phyloP scores from a whole-genome alignment of 1,140 invertebrate genomes.

The Apis mellifera region DNA sequence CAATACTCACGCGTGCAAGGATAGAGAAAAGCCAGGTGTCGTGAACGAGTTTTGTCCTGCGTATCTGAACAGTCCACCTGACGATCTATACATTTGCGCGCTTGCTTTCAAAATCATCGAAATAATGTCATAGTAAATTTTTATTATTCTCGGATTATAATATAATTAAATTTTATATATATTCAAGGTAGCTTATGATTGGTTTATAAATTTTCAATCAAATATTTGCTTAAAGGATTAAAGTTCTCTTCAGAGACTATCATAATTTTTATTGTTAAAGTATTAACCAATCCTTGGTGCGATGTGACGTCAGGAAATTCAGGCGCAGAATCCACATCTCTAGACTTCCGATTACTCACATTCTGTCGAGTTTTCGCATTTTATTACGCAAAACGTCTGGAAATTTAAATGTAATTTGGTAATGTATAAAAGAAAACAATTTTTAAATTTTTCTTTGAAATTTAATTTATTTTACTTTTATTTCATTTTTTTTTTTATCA shows the following conservation, averaged over 20 bases:
- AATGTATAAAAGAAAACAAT: constrained; percentile 22
- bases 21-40: constrained; percentile 43
- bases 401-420: constrained; percentile 42
- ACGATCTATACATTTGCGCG: constrained; percentile 23
- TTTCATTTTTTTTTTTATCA: not conserved
- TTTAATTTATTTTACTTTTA: not conserved
- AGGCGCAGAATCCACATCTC: constrained; percentile 57
- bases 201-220: not conserved
- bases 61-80: constrained; percentile 24
- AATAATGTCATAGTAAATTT: not conserved
- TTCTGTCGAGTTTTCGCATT: constrained; percentile 39
- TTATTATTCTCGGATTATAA: not conserved
- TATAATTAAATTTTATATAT: not conserved
- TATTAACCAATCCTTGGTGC: constrained; percentile 37
- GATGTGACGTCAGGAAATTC: constrained; percentile 44
- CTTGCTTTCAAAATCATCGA: not conserved
- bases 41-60: constrained; percentile 35
- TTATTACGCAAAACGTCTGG: constrained; percentile 15
- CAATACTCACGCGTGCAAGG: constrained; percentile 55
- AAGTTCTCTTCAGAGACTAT: not conserved
- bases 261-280: constrained; percentile 7
- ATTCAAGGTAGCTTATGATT: not conserved
- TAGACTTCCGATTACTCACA: constrained; percentile 30
- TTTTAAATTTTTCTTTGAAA: too few relatives aligned
- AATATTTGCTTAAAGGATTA: too few relatives aligned